Percentiles rank a stretch among this genome's conserved stretches.
These are phyloP conservation scores for Epirrhoe alternata DNA, from an alignment of 2,888 invertebrate species.

Conservation along the genomic window DNA sequence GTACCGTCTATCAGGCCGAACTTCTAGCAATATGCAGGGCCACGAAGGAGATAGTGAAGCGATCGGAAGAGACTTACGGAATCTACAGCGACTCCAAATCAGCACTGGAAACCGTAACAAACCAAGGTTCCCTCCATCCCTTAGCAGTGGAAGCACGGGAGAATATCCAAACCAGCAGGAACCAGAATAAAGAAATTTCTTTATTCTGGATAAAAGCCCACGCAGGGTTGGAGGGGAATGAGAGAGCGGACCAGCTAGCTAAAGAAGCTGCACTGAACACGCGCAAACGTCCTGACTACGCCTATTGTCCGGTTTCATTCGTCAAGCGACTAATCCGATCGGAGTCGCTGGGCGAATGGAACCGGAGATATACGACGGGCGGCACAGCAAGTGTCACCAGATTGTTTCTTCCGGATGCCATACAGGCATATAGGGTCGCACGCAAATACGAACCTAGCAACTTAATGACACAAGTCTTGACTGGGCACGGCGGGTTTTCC, in stretches of 20 bases:
- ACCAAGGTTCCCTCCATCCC: slow-evolving; percentile 2
- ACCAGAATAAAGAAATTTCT: neutral
- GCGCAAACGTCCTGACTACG: slow-evolving; percentile 13
- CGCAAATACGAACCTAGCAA: no score
- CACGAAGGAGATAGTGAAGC: neutral
- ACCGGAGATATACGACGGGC: neutral
- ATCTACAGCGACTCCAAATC: slow-evolving; percentile 25
- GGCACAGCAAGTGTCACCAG: no score
- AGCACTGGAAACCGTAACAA: neutral
- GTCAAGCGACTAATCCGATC: slow-evolving; percentile 9
- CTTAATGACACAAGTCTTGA: no score
- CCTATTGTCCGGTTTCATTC: slow-evolving; percentile 17
- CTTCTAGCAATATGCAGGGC: slow-evolving; percentile 4
- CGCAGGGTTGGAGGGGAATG: slow-evolving; percentile 23
- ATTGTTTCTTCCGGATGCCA: no score
- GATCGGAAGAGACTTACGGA: neutral
- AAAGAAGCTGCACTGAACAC: slow-evolving; percentile 14
- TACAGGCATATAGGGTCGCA: no score
- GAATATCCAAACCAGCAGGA: neutral
- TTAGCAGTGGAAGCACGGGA: slow-evolving; percentile 4
- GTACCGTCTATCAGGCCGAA: slow-evolving; percentile 15
- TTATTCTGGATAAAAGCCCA: neutral
- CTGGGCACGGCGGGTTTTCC: no score
- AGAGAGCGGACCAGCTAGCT: slow-evolving; percentile 20
- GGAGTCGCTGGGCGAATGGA: slow-evolving; percentile 6